Conservation (phyloP, 35 echinoderm and acorn worm genomes). For the Ophiothrix spiculata region DNA sequence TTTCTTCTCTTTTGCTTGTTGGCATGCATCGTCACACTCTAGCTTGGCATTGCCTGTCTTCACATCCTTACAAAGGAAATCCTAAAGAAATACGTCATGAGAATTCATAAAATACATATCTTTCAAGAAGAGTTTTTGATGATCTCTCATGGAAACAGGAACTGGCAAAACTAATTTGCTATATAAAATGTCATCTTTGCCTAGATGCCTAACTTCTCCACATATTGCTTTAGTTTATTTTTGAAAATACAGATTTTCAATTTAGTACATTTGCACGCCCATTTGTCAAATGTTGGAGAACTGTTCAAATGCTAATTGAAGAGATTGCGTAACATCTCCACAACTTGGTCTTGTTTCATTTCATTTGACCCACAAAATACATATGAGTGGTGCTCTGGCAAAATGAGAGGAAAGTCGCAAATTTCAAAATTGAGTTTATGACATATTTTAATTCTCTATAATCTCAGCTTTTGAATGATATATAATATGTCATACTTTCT, state of each 20-base stretch:
- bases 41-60: conserved; percentile 50
- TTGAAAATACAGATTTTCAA: background rate
- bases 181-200: background rate
- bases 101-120: background rate
- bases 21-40: conserved; percentile 72
- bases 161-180: background rate
- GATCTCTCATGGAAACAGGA: background rate
- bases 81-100: conserved; percentile 31
- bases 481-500: no score
- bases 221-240: background rate
- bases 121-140: background rate
- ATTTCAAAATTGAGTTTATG: no score
- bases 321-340: no score
- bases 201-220: background rate
- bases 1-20: conserved; percentile 59
- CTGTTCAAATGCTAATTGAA: no score
- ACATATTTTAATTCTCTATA: no score
- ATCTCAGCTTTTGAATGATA: no score
- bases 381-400: no score
- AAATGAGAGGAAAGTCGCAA: no score
- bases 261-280: background rate
- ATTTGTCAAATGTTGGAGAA: no score
- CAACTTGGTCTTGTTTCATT: no score
- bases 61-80: conserved; percentile 73
- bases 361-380: no score